phyloP scores from a whole-genome alignment of 92 coral and sea anemone species.

The Zoanthus sansibaricus region DNA sequence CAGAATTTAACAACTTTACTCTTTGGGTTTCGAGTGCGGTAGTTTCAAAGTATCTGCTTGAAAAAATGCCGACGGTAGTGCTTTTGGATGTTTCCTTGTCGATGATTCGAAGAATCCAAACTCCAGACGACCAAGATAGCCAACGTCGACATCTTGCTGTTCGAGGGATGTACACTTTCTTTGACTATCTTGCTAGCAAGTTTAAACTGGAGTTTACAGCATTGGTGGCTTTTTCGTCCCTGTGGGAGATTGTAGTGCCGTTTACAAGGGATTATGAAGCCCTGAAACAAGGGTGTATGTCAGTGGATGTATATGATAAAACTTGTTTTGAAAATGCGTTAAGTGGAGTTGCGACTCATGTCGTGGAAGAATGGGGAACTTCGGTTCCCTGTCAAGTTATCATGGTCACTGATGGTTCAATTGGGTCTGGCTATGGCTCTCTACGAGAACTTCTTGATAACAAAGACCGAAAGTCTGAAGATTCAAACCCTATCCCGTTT shows the following conservation, averaged over 20 bases:
- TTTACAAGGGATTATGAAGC: slow-evolving; percentile 94
- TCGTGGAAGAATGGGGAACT: slow-evolving; percentile 98
- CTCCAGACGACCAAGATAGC: slow-evolving; percentile 79
- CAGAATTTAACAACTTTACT: too few relatives aligned
- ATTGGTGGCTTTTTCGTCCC: slow-evolving; percentile 95
- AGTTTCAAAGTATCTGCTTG: not conserved
- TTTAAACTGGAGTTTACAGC: slow-evolving; percentile 96
- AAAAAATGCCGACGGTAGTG: slow-evolving; percentile 92
- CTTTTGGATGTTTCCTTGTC: slow-evolving; percentile 98
- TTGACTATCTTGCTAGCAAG: slow-evolving; percentile 85
- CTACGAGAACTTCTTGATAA: slow-evolving; percentile 83
- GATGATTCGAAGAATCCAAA: slow-evolving; percentile 86
- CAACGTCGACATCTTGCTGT: slow-evolving; percentile 94
- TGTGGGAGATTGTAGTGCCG: slow-evolving; percentile 99
- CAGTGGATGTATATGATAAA: slow-evolving; percentile 94
- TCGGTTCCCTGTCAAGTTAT: slow-evolving; percentile 94
- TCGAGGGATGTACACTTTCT: slow-evolving; percentile 88
- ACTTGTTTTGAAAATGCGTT: slow-evolving; percentile 94
- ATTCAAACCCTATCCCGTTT: slow-evolving; percentile 80
- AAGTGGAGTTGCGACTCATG: slow-evolving; percentile 97
- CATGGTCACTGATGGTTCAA: slow-evolving; percentile 93
- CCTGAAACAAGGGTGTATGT: slow-evolving; percentile 98
- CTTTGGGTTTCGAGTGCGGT: not conserved
- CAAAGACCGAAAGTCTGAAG: slow-evolving; percentile 69
- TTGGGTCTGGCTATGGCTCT: slow-evolving; percentile 90